These are phyloP conservation scores for Macropodus opercularis DNA, from an alignment of 2,797 vertebrate species.

Conservation along the genomic window DNA sequence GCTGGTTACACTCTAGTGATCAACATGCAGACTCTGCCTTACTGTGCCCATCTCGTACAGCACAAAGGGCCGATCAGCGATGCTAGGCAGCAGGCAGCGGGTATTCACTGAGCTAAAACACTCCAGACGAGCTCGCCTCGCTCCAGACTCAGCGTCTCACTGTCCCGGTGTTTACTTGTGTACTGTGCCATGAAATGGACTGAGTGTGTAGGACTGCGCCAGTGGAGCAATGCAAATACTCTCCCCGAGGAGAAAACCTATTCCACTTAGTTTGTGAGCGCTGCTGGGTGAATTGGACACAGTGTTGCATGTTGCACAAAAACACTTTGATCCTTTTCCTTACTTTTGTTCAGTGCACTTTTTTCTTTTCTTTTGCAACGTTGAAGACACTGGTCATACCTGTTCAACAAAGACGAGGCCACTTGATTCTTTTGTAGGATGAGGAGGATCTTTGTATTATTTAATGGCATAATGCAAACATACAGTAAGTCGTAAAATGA, in stretches of 20 bases:
- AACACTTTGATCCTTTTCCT: conserved; percentile 20
- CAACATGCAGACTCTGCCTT: conserved; percentile 66
- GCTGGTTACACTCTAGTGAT: conserved; percentile 45
- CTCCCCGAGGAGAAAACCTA: conserved; percentile 22
- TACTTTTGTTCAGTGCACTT: too few species aligned
- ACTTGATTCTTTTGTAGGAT: neutral
- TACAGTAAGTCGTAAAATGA: neutral
- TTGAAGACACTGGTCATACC: too few species aligned
- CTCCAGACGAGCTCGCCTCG: conserved; percentile 39
- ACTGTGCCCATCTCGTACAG: conserved; percentile 47
- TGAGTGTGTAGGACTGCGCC: conserved; percentile 54
- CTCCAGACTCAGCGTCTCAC: conserved; percentile 62
- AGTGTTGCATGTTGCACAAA: conserved; percentile 20
- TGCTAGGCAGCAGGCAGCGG: conserved; percentile 66
- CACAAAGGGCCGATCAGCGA: conserved; percentile 68
- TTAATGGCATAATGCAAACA: neutral
- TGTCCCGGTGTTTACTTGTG: conserved; percentile 68
- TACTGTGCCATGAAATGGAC: conserved; percentile 71
- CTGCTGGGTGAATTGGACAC: conserved; percentile 24
- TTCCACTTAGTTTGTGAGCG: conserved; percentile 21
- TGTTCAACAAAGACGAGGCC: too few species aligned
- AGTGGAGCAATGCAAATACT: conserved; percentile 58
- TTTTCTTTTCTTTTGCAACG: too few species aligned
- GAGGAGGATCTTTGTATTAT: neutral
- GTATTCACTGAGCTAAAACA: conserved; percentile 53